Evolutionary conservation across 1,140 invertebrate species (phyloP).

Genomic region (Cydia pomonella): DNA sequence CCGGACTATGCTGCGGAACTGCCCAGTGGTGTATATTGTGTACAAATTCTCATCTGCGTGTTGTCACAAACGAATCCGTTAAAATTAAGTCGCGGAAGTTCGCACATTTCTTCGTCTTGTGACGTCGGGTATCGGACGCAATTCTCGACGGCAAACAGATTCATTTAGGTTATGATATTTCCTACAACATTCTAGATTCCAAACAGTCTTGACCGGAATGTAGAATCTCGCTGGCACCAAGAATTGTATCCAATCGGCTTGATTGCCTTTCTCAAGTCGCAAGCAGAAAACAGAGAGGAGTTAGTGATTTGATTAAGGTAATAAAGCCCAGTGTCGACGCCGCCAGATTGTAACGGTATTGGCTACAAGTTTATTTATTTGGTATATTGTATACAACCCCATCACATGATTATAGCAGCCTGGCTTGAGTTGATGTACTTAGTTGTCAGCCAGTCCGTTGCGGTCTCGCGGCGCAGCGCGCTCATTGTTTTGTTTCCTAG

Average conservation of each 20-base stretch:
- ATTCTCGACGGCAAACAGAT: neutral
- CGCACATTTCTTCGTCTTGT: constrained; percentile 21
- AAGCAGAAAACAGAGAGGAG: neutral
- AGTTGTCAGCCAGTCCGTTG: neutral
- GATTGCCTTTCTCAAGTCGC: neutral
- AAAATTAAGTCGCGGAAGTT: constrained; percentile 12
- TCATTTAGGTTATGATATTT: neutral
- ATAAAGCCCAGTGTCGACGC: constrained; percentile 6
- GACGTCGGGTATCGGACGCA: neutral
- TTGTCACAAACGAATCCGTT: constrained; percentile 20
- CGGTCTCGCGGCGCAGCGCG: constrained; percentile 11
- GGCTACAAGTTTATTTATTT: constrained; percentile 21
- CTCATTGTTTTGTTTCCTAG: constrained; percentile 27
- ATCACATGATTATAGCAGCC: neutral
- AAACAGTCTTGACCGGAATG: neutral
- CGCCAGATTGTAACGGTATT: constrained; percentile 7
- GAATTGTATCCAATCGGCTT: neutral
- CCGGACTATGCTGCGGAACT: neutral
- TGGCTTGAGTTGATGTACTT: constrained; percentile 2
- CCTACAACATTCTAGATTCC: constrained; percentile 4
- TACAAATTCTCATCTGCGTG: constrained; percentile 19
- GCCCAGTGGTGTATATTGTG: constrained; percentile 19
- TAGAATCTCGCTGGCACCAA: constrained; percentile 7
- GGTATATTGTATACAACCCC: neutral
- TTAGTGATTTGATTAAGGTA: neutral